phyloP scores from a whole-genome alignment of 2,113 vertebrate species.

The Phrynocephalus versicolor region DNA sequence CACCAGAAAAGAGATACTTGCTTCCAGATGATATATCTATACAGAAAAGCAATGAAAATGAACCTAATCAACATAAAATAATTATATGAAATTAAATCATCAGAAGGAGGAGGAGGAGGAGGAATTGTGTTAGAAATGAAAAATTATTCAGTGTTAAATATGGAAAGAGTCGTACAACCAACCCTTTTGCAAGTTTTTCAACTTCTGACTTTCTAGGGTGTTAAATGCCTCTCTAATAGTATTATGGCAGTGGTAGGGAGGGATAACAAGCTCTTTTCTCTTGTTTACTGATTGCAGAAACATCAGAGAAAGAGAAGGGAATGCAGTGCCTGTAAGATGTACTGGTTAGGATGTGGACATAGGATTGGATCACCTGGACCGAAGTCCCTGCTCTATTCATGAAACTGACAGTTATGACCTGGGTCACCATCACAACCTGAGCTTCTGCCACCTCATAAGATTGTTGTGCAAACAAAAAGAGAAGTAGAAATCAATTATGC shows the following conservation, averaged over 20 bases:
- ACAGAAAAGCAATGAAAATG: background rate
- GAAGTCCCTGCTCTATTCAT: background rate
- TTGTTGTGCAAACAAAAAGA: background rate
- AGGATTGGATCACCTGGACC: no score
- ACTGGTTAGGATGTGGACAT: background rate
- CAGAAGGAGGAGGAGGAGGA: background rate
- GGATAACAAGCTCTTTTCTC: no score
- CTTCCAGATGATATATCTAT: background rate
- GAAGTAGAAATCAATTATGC: no score
- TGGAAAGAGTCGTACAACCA: background rate
- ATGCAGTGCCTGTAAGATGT: background rate
- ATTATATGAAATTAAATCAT: background rate
- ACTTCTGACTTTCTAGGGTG: background rate
- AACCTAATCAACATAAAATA: slow-evolving; percentile 7
- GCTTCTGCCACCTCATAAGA: background rate
- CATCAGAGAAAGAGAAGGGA: background rate
- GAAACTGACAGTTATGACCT: background rate
- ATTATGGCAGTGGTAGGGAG: background rate
- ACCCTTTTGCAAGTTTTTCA: background rate
- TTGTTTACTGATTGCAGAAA: background rate
- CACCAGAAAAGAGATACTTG: background rate
- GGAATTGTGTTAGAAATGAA: background rate
- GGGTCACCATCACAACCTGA: background rate
- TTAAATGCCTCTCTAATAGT: background rate
- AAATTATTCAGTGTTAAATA: background rate